A percentile compares a stretch with the other conserved stretches of the same genome.
Conservation (phyloP, 2,888 invertebrate species). For the Dysmachus trigonus region DNA sequence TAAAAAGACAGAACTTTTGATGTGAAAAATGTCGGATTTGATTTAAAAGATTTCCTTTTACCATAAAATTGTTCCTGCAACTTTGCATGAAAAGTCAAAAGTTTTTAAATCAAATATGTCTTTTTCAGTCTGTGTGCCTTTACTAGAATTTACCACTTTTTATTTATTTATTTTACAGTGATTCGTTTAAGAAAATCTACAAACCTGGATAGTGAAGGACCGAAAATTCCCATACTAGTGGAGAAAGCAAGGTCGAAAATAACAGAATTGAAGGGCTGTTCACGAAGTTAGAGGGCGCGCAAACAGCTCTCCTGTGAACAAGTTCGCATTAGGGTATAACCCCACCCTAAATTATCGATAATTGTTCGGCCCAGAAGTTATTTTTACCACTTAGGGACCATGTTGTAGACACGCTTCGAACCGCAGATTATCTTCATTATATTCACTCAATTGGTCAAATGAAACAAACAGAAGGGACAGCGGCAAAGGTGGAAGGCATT, state of each 20-base stretch:
- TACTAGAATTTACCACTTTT: no score
- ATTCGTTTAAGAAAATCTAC: no score
- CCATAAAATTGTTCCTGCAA: no score
- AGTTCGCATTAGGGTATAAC: neutral
- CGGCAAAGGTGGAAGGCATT: neutral
- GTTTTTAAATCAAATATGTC: no score
- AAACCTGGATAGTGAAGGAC: no score
- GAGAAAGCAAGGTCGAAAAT: neutral
- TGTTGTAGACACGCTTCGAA: conserved; percentile 36
- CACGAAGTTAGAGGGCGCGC: neutral
- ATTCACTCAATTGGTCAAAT: conserved; percentile 48
- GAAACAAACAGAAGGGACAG: conserved; percentile 28
- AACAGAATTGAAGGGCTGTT: neutral
- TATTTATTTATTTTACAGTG: no score
- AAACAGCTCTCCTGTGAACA: neutral
- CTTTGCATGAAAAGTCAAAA: no score
- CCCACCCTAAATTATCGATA: neutral
- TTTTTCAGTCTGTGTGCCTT: no score
- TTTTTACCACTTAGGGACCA: neutral
- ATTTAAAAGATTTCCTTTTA: no score
- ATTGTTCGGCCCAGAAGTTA: neutral
- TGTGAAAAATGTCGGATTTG: no score
- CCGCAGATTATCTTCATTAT: conserved; percentile 46
- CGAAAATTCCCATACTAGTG: no score
- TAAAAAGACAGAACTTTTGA: no score